Evolutionary conservation across 2,797 vertebrate genomes (phyloP).

Genomic region (Macroramphosus scolopax): DNA sequence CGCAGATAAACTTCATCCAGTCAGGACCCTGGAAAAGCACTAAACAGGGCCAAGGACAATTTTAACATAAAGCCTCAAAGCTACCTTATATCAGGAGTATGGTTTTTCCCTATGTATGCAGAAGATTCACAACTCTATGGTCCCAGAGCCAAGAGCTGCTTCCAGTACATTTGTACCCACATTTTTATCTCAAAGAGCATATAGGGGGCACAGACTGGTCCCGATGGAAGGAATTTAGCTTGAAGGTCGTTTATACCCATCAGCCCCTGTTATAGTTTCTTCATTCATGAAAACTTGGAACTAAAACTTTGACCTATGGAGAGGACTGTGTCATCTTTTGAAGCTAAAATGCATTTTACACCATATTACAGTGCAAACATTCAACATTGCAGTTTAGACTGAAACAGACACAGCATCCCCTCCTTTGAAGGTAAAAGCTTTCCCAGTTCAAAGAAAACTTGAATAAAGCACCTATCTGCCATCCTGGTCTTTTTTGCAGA

Average conservation of each 20-base stretch:
- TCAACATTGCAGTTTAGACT: constrained; percentile 10
- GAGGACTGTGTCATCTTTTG: neutral
- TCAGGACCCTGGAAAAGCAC: constrained; percentile 43
- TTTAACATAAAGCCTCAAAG: constrained; percentile 50
- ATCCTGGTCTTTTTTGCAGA: constrained; percentile 71
- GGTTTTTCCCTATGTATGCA: constrained; percentile 16
- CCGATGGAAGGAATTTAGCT: constrained; percentile 30
- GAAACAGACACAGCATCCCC: neutral
- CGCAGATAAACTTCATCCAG: constrained; percentile 40
- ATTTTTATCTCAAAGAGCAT: constrained; percentile 4
- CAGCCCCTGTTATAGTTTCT: constrained; percentile 6
- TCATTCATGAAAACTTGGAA: constrained; percentile 34
- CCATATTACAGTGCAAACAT: constrained; percentile 2
- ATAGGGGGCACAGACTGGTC: constrained; percentile 27
- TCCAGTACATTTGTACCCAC: constrained; percentile 15
- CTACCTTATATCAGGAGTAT: constrained; percentile 33
- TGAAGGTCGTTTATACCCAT: constrained; percentile 18
- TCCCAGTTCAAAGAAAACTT: constrained; percentile 13
- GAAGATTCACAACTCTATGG: constrained; percentile 33
- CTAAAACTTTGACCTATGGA: constrained; percentile 4
- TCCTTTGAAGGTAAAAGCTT: constrained; percentile 8
- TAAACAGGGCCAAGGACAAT: constrained; percentile 28
- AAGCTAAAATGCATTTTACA: constrained; percentile 14
- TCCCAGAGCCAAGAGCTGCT: constrained; percentile 33
- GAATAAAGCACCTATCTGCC: constrained; percentile 42